Conservation (phyloP, 2,113 vertebrate genomes). For the Kryptolebias marmoratus region DNA sequence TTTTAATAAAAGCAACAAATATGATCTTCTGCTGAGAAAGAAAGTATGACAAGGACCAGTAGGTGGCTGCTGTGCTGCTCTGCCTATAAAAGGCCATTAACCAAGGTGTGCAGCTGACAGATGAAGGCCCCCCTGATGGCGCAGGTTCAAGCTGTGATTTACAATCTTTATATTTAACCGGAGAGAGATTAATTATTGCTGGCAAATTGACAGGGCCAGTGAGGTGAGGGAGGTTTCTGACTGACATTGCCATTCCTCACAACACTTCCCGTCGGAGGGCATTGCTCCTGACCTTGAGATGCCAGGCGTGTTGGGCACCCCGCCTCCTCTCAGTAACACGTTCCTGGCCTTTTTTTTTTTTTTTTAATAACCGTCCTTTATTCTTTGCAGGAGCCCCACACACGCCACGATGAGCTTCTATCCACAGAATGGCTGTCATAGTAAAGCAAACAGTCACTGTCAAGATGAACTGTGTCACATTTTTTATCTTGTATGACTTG, state of each 20-base stretch:
- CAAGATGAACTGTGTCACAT: slow-evolving; percentile 34
- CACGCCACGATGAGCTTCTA: slow-evolving; percentile 26
- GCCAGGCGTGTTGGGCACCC: slow-evolving; percentile 57
- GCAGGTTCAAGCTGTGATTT: slow-evolving; percentile 75
- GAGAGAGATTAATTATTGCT: slow-evolving; percentile 77
- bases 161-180: slow-evolving; percentile 80
- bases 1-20: slow-evolving; percentile 8
- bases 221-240: slow-evolving; percentile 64
- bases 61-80: slow-evolving; percentile 55
- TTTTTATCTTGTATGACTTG: slow-evolving; percentile 41
- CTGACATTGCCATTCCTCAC: slow-evolving; percentile 70
- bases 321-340: slow-evolving; percentile 37
- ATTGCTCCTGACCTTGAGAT: slow-evolving; percentile 69
- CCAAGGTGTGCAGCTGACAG: slow-evolving; percentile 73
- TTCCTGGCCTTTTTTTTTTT: slow-evolving; percentile 27
- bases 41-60: slow-evolving; percentile 56
- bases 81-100: slow-evolving; percentile 72
- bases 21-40: slow-evolving; percentile 39
- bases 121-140: slow-evolving; percentile 70
- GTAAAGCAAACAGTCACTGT: slow-evolving; percentile 34
- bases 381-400: slow-evolving; percentile 48
- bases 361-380: slow-evolving; percentile 48
- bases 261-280: slow-evolving; percentile 59
- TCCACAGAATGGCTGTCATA: slow-evolving; percentile 37
- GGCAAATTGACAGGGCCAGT: slow-evolving; percentile 73